phyloP scores from a whole-genome alignment of 2,888 invertebrate genomes.

The Drosophila koepferae region DNA sequence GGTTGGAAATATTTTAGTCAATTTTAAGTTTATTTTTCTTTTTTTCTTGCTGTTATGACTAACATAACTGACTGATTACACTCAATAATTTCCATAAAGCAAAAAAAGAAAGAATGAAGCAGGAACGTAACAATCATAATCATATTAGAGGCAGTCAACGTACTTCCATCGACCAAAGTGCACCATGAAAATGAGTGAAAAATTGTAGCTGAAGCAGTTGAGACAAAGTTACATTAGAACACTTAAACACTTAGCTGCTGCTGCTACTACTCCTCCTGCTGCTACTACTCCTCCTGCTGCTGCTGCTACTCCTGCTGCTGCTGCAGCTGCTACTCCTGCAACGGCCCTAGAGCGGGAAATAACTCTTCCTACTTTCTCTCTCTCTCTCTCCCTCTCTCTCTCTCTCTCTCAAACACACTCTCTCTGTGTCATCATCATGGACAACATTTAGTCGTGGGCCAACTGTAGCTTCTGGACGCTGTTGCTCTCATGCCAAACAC shows the following conservation, averaged over 20 bases:
- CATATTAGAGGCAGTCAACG: slow-evolving; percentile 53
- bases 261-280: slow-evolving; percentile 25
- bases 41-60: neutral
- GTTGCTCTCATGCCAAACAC: slow-evolving; percentile 35
- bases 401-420: neutral
- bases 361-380: neutral
- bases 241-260: slow-evolving; percentile 72
- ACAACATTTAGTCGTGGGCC: slow-evolving; percentile 11
- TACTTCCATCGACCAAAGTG: slow-evolving; percentile 10
- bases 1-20: slow-evolving; percentile 2
- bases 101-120: slow-evolving; percentile 22
- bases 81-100: slow-evolving; percentile 67
- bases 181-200: slow-evolving; percentile 24
- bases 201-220: slow-evolving; percentile 26
- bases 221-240: slow-evolving; percentile 73
- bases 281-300: too few relatives aligned
- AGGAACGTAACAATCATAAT: slow-evolving; percentile 57
- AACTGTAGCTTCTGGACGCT: slow-evolving; percentile 23
- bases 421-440: too few relatives aligned
- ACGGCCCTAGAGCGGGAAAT: slow-evolving; percentile 1
- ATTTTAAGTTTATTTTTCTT: slow-evolving; percentile 46
- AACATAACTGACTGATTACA: slow-evolving; percentile 44
- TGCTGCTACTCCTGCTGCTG: slow-evolving; percentile 41
- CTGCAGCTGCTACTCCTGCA: slow-evolving; percentile 47
- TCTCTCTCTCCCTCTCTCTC: neutral